phyloP scores from a whole-genome alignment of 1,140 invertebrate genomes.

The Papilio polyxenes region DNA sequence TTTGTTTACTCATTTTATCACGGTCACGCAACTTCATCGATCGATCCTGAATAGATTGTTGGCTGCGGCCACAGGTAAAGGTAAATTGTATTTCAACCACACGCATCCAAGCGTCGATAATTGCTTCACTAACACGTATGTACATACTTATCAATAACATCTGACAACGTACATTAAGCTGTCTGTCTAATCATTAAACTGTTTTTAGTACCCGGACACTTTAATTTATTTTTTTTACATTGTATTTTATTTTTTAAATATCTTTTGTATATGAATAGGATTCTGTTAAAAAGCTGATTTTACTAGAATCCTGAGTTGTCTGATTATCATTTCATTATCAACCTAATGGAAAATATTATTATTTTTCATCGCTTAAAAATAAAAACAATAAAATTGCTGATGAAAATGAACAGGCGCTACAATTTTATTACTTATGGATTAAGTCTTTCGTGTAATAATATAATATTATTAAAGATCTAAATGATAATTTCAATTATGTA shows the following conservation, averaged over 20 bases:
- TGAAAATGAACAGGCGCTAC: not conserved
- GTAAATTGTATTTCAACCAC: constrained; percentile 25
- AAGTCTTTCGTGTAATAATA: not conserved
- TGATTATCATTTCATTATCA: not conserved
- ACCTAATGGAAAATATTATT: not conserved
- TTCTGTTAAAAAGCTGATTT: too few relatives aligned
- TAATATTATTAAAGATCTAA: not conserved
- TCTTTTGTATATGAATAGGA: too few relatives aligned
- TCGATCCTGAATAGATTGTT: constrained; percentile 8
- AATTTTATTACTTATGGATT: not conserved
- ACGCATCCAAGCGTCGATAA: constrained; percentile 21
- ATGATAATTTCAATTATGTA: not conserved
- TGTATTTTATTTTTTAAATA: too few relatives aligned
- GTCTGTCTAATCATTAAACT: not conserved
- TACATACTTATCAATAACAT: not conserved
- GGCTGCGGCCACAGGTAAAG: not conserved
- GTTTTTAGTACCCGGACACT: not conserved
- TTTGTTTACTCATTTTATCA: constrained; percentile 13
- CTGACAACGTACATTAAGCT: not conserved
- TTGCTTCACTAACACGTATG: constrained; percentile 3
- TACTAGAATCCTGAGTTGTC: too few relatives aligned
- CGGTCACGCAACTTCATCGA: constrained; percentile 7
- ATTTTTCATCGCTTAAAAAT: not conserved
- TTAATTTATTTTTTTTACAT: too few relatives aligned
- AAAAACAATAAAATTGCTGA: not conserved